Percentiles rank a stretch among this genome's conserved stretches.
These are phyloP conservation scores for Synanthedon vespiformis DNA, from an alignment of 2,888 invertebrate genomes.

Conservation along the genomic window DNA sequence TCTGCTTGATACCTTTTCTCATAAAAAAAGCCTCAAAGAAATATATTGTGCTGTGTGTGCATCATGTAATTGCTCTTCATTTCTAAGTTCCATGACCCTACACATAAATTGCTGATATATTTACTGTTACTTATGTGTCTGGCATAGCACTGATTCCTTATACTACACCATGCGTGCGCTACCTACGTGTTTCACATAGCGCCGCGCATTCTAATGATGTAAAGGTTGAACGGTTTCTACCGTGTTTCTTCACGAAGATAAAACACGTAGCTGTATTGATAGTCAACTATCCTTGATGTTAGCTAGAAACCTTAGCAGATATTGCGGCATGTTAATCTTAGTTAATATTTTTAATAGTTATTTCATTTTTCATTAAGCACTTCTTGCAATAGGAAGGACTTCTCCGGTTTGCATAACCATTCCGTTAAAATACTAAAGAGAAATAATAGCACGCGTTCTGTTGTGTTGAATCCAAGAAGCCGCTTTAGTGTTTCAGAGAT, in stretches of 20 bases:
- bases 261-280: slow-evolving; percentile 18
- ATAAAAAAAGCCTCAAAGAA: too few relatives aligned
- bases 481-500: too few relatives aligned
- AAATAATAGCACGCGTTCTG: too few relatives aligned
- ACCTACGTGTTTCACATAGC: slow-evolving; percentile 7
- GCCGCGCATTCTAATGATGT: slow-evolving; percentile 2
- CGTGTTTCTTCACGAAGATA: slow-evolving; percentile 6
- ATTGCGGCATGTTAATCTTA: too few relatives aligned
- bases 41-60: neutral
- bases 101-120: neutral
- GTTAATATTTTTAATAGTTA: too few relatives aligned
- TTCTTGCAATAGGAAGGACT: too few relatives aligned
- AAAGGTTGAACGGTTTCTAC: slow-evolving; percentile 7
- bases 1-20: too few relatives aligned
- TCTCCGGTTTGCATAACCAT: too few relatives aligned
- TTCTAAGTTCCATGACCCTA: neutral
- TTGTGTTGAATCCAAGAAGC: too few relatives aligned
- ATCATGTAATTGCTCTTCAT: neutral
- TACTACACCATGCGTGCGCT: neutral
- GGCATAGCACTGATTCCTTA: neutral
- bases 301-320: too few relatives aligned
- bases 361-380: too few relatives aligned
- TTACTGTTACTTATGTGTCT: neutral
- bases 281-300: slow-evolving; percentile 5
- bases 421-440: too few relatives aligned